Evolutionary conservation across 1,140 invertebrate genomes (phyloP), one percentile per base, ranked within the genome.

Genomic region (Maniola jurtina): DNA sequence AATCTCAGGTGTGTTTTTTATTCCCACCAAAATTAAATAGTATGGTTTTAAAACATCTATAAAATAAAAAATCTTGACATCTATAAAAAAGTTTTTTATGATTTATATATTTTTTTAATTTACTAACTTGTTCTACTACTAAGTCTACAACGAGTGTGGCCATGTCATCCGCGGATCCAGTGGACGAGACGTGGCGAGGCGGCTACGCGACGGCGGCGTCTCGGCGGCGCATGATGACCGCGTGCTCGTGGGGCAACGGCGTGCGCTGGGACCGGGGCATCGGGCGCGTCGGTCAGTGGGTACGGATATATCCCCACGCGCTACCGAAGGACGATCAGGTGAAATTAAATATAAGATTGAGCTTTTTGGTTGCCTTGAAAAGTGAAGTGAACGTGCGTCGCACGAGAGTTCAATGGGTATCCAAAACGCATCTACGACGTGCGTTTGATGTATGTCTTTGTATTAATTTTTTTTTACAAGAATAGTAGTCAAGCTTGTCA

Each of bases 241-340:
- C 86, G 0, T 80, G 79, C 61, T 55, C 78, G 6, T 90, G 88
- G 88, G 88, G 88, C 7, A 90, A 90, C 47, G 88, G 88, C 9
- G 81, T 89, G 15, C 70, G 77, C 6, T 90, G 86, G 88, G 72
- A 84, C 61, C 76, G 76, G 2, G 80, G 81, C 0, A 70, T 70
- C 0, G 80, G 81, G 0, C 70, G 82, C 8, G 79, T 88, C 0
- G 88, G 88, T 0, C 80, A 83, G n/a, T 90, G 86, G 88, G 75
- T 89, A 16, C 74, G 86, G 61, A 89, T 90, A 71, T 88, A 86
- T 40, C 88, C 88, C 0, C 86, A 89, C 61, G 75, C 73, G 0
- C 60, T 83, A 56, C 77, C 83, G 16, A 66, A 70, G n/a, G 79
- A 85, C n/a, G 80, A 90, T 61, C 80, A 86, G 69, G 88, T 88